Percentiles rank a stretch among this genome's conserved stretches.
Evolutionary conservation across 2,113 vertebrate genomes (phyloP).

Genomic region (Rhea pennata): DNA sequence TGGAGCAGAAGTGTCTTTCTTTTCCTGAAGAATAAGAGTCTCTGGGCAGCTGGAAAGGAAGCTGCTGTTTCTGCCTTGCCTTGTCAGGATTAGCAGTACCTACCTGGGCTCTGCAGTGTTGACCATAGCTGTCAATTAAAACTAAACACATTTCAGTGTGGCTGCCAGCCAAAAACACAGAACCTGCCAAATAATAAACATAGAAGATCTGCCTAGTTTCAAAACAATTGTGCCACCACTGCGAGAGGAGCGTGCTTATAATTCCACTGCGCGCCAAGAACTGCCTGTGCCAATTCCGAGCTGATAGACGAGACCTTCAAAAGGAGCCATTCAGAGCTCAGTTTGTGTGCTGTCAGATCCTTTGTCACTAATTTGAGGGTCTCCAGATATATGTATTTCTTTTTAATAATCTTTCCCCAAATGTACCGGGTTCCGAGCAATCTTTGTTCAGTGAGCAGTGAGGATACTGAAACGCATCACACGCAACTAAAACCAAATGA

Average conservation of each 20-base stretch:
- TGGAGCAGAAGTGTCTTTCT: not conserved
- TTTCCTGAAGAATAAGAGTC: not conserved
- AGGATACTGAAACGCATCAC: not conserved
- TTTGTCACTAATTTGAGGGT: not conserved
- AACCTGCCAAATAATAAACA: conserved; percentile 81
- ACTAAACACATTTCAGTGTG: conserved; percentile 77
- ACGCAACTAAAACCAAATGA: not conserved
- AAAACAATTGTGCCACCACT: conserved; percentile 67
- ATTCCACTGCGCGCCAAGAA: conserved; percentile 14
- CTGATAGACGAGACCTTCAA: not conserved
- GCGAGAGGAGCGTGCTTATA: not conserved
- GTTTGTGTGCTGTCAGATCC: not conserved
- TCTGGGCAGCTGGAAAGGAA: not conserved
- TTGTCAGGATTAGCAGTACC: conserved; percentile 53
- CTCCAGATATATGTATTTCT: not conserved
- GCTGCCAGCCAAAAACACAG: conserved; percentile 78
- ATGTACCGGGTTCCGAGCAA: not conserved
- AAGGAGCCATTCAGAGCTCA: not conserved
- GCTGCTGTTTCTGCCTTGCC: conserved; percentile 28
- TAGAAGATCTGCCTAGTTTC: conserved; percentile 76
- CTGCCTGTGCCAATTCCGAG: not conserved
- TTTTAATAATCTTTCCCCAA: not conserved
- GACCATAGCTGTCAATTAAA: conserved; percentile 77
- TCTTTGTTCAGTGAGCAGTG: not conserved
- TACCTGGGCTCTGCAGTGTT: conserved; percentile 77